phyloP scores from a whole-genome alignment of 2,113 vertebrate species.

The Dromas ardeola region DNA sequence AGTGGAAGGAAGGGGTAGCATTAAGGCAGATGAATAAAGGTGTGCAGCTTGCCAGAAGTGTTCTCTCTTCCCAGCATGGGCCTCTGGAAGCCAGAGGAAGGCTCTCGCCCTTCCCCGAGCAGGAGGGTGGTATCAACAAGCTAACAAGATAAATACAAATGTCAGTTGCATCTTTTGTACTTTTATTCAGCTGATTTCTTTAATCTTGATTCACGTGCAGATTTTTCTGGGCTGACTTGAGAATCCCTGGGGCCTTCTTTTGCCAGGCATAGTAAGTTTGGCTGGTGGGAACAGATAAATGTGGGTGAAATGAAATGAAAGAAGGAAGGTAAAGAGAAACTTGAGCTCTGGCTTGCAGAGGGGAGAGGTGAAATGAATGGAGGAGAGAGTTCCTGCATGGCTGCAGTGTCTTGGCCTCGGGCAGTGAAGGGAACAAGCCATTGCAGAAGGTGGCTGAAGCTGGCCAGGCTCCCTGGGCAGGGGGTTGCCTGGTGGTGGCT shows the following conservation, averaged over 20 bases:
- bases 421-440: too few relatives aligned
- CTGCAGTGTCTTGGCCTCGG: background rate
- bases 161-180: background rate
- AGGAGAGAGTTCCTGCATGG: background rate
- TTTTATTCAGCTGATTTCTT: background rate
- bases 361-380: background rate
- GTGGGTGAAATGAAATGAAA: background rate
- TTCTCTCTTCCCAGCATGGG: background rate
- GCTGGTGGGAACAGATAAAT: background rate
- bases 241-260: background rate
- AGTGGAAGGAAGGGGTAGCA: background rate
- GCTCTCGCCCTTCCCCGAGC: background rate
- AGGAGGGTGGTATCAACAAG: background rate
- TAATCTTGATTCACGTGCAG: background rate
- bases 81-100: background rate
- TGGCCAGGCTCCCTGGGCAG: background rate
- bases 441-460: background rate
- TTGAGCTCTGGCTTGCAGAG: background rate
- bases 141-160: background rate
- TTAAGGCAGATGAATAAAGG: background rate
- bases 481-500: rapidly evolving
- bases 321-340: background rate
- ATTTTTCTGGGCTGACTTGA: background rate
- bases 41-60: background rate
- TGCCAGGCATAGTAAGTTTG: background rate